Conservation (phyloP, 2,113 vertebrate species). For the Nannospalax galili region DNA sequence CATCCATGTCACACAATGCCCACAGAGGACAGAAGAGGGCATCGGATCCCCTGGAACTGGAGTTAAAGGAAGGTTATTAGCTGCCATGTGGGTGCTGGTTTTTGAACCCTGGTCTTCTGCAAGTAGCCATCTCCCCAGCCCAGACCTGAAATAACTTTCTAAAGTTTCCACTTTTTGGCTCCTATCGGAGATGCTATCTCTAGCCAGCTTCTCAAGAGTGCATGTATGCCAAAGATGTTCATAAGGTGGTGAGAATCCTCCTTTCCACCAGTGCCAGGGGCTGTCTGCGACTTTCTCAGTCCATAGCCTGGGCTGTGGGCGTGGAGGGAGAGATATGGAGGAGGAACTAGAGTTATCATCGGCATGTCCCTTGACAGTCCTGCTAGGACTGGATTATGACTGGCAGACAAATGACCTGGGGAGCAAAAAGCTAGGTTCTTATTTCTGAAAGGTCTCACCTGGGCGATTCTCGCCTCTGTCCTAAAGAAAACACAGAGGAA, state of each 20-base stretch:
- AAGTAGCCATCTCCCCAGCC: no score
- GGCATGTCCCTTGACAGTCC: not conserved
- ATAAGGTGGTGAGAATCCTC: accelerated
- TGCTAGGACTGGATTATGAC: not conserved
- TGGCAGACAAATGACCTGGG: not conserved
- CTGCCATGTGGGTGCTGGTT: no score
- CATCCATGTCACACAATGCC: no score
- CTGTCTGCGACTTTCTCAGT: not conserved
- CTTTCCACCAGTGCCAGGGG: not conserved
- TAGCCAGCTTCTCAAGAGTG: accelerated
- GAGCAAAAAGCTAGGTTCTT: not conserved
- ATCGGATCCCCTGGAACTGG: no score
- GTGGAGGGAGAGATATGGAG: not conserved
- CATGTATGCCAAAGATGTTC: not conserved
- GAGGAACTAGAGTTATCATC: not conserved
- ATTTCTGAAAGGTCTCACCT: not conserved
- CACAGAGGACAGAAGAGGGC: no score
- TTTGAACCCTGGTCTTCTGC: no score
- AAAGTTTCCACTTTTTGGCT: not conserved
- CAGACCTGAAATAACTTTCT: not conserved
- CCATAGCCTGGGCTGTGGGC: accelerated
- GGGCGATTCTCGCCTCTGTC: not conserved
- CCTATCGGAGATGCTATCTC: not conserved
- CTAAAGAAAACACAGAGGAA: not conserved
- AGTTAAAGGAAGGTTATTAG: no score